Conservation (phyloP, 2,888 invertebrate genomes). For the Parapristionchus giblindavisi region DNA sequence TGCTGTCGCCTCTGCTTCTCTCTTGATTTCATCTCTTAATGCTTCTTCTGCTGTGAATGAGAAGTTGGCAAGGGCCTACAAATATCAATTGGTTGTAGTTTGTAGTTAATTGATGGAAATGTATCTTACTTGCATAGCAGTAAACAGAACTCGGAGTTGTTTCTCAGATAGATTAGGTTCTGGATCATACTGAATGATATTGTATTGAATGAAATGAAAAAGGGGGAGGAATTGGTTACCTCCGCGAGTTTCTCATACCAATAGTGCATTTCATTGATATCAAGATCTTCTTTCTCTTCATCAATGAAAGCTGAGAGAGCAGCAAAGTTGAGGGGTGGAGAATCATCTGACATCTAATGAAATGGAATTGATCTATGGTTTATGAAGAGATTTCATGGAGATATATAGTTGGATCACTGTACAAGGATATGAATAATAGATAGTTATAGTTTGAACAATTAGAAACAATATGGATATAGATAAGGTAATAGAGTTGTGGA, state of each 20-base stretch:
- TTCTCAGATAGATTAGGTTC: background rate
- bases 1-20: slow-evolving; percentile 23
- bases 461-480: too few relatives aligned
- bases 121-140: slow-evolving; percentile 22
- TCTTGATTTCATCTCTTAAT: slow-evolving; percentile 40
- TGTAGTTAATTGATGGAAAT: background rate
- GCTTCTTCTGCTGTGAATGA: slow-evolving; percentile 63
- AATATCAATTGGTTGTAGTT: background rate
- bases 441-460: too few relatives aligned
- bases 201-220: background rate
- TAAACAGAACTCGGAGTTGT: slow-evolving; percentile 2
- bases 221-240: background rate
- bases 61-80: slow-evolving; percentile 37
- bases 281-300: slow-evolving; percentile 20
- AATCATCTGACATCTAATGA: background rate
- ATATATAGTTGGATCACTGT: too few relatives aligned
- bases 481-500: too few relatives aligned
- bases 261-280: slow-evolving; percentile 24
- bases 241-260: slow-evolving; percentile 29
- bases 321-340: slow-evolving; percentile 20
- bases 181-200: slow-evolving; percentile 27
- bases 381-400: background rate
- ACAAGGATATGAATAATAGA: too few relatives aligned
- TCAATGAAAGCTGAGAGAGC: background rate
- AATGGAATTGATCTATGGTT: background rate